Evolutionary conservation across 2,113 vertebrate genomes (phyloP), one percentile per base, ranked within the genome.

Genomic region (Podocnemis expansa): DNA sequence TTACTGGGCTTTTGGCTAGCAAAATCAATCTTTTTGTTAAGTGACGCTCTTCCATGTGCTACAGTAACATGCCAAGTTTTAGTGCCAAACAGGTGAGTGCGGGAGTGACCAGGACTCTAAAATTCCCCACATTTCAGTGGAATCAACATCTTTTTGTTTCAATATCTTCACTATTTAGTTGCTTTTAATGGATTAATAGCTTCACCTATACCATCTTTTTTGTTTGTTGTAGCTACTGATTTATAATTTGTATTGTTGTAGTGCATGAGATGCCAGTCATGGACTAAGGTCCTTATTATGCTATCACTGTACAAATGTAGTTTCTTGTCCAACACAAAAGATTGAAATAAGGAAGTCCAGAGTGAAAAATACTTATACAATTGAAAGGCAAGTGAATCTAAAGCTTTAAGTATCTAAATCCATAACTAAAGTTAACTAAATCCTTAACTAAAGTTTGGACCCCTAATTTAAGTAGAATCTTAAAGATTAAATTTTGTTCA

Each of bases 381-480:
- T 47, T 80, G 11, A 25, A 89, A 27, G 27, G 25, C 24, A 75
- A 89, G 80, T 0, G 0, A 0, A 0, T 51, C 1, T 79, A 75
- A 80, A 89, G 1, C 54, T 82, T 90, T 79, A 80, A 75, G n/a
- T n/a, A 78, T 31, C 12, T 9, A 45, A 54, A 24, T 88, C 24
- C 12, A 24, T 10, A 75, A 45, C 78, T 16, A n/a, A n/a, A n/a
- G n/a, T n/a, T n/a, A n/a, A n/a, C n/a, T n/a, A n/a, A n/a, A n/a
- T n/a, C n/a, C n/a, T 0, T 60, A 56, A 87, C 38, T 55, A 47
- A 22, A 49, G 2, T 12, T 24, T 55, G 24, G 87, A 2, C 34
- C 78, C 82, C 38, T 89, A 60, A 49, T 11, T 56, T 41, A 88
- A 88, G 25, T 63, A 67, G 84, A 80, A 88, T 56, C 86, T 3